phyloP scores from a whole-genome alignment of 2,797 vertebrate genomes.

The Gallinago stenura region DNA sequence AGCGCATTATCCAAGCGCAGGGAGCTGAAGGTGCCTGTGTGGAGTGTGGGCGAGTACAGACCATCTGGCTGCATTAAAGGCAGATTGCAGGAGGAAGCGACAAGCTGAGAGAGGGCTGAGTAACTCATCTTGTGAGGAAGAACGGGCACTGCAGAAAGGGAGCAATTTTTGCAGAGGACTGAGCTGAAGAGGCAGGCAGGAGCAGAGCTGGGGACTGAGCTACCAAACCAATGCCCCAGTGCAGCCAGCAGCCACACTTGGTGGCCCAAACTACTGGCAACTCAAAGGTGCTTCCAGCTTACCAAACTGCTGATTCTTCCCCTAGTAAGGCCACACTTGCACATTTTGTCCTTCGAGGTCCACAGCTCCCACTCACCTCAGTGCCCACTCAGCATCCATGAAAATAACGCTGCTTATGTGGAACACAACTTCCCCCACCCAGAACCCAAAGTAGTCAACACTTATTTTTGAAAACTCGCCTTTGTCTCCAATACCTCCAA shows the following conservation, averaged over 20 bases:
- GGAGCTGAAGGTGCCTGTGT: neutral
- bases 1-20: rapidly evolving
- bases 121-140: neutral
- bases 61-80: conserved; percentile 54
- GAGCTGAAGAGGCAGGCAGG: neutral
- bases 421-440: neutral
- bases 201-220: neutral
- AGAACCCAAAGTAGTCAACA: neutral
- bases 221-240: neutral
- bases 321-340: neutral
- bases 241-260: neutral
- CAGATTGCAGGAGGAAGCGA: conserved; percentile 53
- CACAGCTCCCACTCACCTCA: neutral
- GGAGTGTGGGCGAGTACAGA: conserved; percentile 19
- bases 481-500: neutral
- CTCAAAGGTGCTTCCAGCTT: neutral
- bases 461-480: neutral
- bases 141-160: neutral
- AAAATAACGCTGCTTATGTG: neutral
- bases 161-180: neutral
- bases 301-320: neutral
- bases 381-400: neutral
- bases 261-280: neutral
- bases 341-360: neutral
- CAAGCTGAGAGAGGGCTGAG: conserved; percentile 20